Percentiles rank a stretch among this genome's conserved stretches.
Conservation (phyloP, 37 sponge, comb jelly and placozoan genomes). For the Oopsacas minuta region DNA sequence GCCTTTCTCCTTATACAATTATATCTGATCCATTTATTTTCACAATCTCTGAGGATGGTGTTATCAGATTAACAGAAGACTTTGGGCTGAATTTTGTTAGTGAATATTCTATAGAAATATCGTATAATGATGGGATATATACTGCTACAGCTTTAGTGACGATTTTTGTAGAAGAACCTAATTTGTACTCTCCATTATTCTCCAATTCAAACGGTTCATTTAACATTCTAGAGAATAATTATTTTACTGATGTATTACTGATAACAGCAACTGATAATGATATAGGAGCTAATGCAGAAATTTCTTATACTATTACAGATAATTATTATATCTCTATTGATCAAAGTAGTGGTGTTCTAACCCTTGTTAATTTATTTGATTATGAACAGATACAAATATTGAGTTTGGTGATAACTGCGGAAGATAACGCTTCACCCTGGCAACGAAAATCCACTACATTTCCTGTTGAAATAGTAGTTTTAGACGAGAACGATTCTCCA, state of each 20-base stretch:
- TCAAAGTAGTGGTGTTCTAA: neutral
- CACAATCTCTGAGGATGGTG: neutral
- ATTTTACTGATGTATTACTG: neutral
- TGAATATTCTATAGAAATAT: neutral
- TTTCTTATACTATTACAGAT: neutral
- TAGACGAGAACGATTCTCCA: neutral
- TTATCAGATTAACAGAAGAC: neutral
- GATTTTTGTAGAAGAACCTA: neutral
- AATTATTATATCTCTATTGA: neutral
- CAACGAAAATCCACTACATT: neutral
- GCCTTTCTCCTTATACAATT: neutral
- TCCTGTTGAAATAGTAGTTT: neutral
- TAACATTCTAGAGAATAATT: neutral
- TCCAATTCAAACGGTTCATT: neutral
- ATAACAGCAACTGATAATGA: neutral
- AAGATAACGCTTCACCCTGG: conserved; percentile 8
- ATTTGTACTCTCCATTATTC: neutral
- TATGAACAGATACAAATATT: neutral
- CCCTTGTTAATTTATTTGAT: neutral
- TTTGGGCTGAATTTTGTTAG: neutral
- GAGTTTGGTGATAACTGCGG: neutral
- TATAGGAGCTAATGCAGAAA: neutral
- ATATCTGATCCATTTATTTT: neutral
- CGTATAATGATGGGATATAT: neutral
- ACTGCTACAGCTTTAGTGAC: neutral